Evolutionary conservation across 1,140 invertebrate species (phyloP).

Genomic region (Agrilus planipennis): DNA sequence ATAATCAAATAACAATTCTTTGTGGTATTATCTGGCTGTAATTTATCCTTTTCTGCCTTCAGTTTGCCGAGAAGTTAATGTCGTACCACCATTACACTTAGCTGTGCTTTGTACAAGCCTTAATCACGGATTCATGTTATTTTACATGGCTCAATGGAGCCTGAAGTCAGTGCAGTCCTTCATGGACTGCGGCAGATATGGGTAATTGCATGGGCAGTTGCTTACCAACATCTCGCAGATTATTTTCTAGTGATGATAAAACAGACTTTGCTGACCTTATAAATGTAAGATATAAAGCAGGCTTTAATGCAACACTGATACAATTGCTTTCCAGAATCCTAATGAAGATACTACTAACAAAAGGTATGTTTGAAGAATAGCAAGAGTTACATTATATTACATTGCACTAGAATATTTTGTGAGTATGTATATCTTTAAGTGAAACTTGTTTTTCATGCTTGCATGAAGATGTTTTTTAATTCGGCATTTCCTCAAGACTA

Average conservation of each 20-base stretch:
- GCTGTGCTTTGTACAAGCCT: too few relatives aligned
- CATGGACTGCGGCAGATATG: constrained; percentile 33
- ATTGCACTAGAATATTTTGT: not conserved
- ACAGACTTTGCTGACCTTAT: constrained; percentile 27
- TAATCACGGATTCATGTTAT: constrained; percentile 20
- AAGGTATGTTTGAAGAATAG: constrained; percentile 6
- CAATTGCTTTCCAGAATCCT: constrained; percentile 5
- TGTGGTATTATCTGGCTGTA: too few relatives aligned
- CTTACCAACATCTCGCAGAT: constrained; percentile 27
- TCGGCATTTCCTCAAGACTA: constrained; percentile 20
- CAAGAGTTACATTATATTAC: not conserved
- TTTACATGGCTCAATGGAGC: constrained; percentile 15
- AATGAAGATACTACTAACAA: constrained; percentile 8
- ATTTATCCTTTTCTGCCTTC: too few relatives aligned
- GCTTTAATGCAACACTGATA: not conserved
- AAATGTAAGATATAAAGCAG: constrained; percentile 23
- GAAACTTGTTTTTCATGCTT: constrained; percentile 8
- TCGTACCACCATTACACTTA: too few relatives aligned
- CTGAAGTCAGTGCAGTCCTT: constrained; percentile 27
- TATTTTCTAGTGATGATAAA: constrained; percentile 17
- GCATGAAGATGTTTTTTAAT: constrained; percentile 20
- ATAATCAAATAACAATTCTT: too few relatives aligned
- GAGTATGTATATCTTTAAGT: constrained; percentile 1
- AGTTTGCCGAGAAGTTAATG: too few relatives aligned
- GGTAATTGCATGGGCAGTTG: constrained; percentile 41